Conservation (phyloP, 2,797 vertebrate genomes). For the Heliangelus exortis region DNA sequence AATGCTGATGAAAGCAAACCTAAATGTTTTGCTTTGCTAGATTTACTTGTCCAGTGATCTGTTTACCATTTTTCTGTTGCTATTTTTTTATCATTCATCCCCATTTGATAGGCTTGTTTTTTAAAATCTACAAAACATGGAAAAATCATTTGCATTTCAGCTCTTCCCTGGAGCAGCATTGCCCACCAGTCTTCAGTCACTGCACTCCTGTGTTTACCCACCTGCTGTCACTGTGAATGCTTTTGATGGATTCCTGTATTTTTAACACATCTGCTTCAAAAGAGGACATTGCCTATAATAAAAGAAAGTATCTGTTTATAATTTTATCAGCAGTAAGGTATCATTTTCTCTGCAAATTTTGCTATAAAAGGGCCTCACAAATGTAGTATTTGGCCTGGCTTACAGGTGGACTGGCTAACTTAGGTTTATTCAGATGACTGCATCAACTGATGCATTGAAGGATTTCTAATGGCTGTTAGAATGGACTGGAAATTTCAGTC, state of each 20-base stretch:
- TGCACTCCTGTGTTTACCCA: neutral
- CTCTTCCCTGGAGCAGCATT: neutral
- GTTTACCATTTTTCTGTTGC: neutral
- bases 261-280: slow-evolving; percentile 63
- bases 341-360: neutral
- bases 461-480: neutral
- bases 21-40: neutral
- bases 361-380: neutral
- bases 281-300: slow-evolving; percentile 34
- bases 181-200: neutral
- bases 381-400: neutral
- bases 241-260: slow-evolving; percentile 31
- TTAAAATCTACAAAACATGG: neutral
- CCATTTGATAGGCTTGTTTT: neutral
- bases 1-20: neutral
- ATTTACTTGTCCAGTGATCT: neutral
- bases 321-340: neutral
- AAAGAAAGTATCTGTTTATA: slow-evolving; percentile 4
- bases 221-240: slow-evolving; percentile 69
- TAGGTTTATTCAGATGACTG: neutral
- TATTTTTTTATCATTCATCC: neutral
- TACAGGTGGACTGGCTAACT: neutral
- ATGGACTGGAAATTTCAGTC: neutral
- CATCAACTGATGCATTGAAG: neutral
- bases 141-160: neutral